Evolutionary conservation across 2,113 vertebrate genomes (phyloP).

Genomic region (Pteruthius melanotis): DNA sequence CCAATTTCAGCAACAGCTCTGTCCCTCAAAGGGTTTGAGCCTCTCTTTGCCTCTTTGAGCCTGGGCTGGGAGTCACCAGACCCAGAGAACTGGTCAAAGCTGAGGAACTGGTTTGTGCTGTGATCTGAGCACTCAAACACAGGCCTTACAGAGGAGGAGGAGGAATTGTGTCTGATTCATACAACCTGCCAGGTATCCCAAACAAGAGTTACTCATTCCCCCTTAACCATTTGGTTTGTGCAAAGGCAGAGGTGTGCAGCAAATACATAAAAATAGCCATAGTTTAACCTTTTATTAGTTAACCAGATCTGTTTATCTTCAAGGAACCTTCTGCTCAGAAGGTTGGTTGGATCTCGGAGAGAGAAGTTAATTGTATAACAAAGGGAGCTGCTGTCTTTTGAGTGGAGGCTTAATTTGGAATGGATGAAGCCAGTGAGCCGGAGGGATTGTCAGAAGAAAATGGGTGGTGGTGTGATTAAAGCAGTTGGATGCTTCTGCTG

Average conservation of each 20-base stretch:
- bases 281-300: neutral
- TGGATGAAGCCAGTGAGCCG: neutral
- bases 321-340: neutral
- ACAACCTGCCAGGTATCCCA: neutral
- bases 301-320: neutral
- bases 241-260: neutral
- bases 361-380: neutral
- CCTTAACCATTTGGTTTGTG: neutral
- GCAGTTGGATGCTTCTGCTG: slow-evolving; percentile 18
- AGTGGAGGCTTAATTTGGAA: neutral
- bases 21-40: neutral
- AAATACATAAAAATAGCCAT: neutral
- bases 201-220: neutral
- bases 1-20: neutral
- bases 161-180: neutral
- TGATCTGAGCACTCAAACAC: neutral
- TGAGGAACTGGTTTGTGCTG: neutral
- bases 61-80: neutral
- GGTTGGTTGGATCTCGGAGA: neutral
- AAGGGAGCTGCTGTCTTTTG: neutral
- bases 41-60: neutral
- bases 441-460: neutral
- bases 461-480: neutral
- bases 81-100: neutral
- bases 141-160: neutral